Percentiles rank a stretch among this genome's conserved stretches.
Evolutionary conservation across 2,888 invertebrate species (phyloP).

Genomic region (Ectobius pallidus): DNA sequence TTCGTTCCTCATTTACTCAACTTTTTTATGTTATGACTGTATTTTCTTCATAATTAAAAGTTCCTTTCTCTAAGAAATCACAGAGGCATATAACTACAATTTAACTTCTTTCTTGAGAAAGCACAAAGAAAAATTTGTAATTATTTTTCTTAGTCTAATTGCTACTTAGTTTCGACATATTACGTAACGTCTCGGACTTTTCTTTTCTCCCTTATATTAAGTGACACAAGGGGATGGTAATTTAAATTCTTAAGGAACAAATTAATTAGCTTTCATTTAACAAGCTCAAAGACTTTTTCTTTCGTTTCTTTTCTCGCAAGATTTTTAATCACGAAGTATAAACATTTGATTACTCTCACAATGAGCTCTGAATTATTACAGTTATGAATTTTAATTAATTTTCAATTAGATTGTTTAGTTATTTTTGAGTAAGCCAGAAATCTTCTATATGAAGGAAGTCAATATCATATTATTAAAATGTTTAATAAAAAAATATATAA

Average conservation of each 20-base stretch:
- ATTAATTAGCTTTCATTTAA: constrained; percentile 35
- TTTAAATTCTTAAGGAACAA: constrained; percentile 29
- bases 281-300: neutral
- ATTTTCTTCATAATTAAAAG: neutral
- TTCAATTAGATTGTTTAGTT: constrained; percentile 29
- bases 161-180: constrained; percentile 34
- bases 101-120: constrained; percentile 4
- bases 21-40: no score
- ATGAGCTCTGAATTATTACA: constrained; percentile 7
- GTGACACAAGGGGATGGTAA: constrained; percentile 23
- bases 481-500: no score
- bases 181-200: constrained; percentile 7
- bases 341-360: constrained; percentile 5
- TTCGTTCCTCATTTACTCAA: no score
- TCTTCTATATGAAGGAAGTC: no score
- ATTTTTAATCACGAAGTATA: constrained; percentile 15
- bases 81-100: neutral
- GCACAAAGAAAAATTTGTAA: constrained; percentile 22
- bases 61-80: neutral
- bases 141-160: constrained; percentile 30
- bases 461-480: no score
- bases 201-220: neutral
- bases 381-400: constrained; percentile 24
- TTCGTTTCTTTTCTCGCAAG: constrained; percentile 6
- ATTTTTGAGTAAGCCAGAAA: no score